A percentile compares a stretch with the other conserved stretches of the same genome.
Conservation (phyloP, 2,797 vertebrate species). For the Anguilla anguilla region DNA sequence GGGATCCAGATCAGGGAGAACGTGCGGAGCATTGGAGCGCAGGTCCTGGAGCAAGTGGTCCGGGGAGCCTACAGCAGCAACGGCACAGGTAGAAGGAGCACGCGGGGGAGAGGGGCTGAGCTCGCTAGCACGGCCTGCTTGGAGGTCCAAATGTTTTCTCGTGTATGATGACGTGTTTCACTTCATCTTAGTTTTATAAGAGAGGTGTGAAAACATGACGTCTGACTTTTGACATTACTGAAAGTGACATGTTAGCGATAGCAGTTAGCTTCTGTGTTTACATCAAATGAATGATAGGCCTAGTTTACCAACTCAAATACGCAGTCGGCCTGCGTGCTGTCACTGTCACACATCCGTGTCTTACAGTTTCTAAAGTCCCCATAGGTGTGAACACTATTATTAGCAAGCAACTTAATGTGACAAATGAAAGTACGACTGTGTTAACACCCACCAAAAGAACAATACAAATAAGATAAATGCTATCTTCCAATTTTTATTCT, state of each 20-base stretch:
- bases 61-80: constrained; percentile 88
- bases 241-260: not conserved
- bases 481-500: no score
- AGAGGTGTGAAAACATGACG: not conserved
- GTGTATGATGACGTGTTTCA: not conserved
- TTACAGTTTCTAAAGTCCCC: not conserved
- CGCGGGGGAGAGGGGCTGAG: not conserved
- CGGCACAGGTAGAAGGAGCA: constrained; percentile 81
- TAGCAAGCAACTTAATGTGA: not conserved
- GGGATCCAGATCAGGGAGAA: constrained; percentile 93
- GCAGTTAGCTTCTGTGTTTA: not conserved
- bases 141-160: not conserved
- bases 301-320: not conserved
- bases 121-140: not conserved
- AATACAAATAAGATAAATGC: no score
- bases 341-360: not conserved
- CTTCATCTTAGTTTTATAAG: not conserved
- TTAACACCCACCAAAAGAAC: not conserved
- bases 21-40: constrained; percentile 87
- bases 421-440: not conserved
- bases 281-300: not conserved
- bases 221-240: not conserved
- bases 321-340: not conserved
- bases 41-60: constrained; percentile 94
- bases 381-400: no score